Percentiles rank a stretch among this genome's conserved stretches.
These are phyloP conservation scores for Scotopteryx bipunctaria DNA, from an alignment of 2,888 invertebrate genomes.

Conservation along the genomic window DNA sequence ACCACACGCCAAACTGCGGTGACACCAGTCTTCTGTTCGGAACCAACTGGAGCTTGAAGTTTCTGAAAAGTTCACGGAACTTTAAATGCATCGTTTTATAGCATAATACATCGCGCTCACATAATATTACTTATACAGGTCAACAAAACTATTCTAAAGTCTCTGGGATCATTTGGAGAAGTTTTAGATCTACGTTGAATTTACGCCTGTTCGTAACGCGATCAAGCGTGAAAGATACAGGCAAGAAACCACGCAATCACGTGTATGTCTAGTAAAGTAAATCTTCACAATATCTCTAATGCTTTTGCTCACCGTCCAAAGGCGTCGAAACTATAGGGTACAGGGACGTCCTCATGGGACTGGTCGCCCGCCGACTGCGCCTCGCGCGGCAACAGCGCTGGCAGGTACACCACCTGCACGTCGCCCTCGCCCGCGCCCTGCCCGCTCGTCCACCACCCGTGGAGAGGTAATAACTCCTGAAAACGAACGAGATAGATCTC, in stretches of 20 bases:
- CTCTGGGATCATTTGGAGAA: too few relatives aligned
- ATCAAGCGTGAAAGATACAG: too few relatives aligned
- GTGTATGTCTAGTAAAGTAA: too few relatives aligned
- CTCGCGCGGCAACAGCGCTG: constrained; percentile 74
- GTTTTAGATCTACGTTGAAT: too few relatives aligned
- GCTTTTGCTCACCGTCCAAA: constrained; percentile 85
- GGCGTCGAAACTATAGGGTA: constrained; percentile 83
- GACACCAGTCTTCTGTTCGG: constrained; percentile 85
- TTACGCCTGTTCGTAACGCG: too few relatives aligned
- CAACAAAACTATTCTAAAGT: not conserved
- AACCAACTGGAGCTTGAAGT: constrained; percentile 84
- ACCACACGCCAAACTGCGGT: constrained; percentile 84
- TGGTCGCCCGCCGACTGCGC: constrained; percentile 64
- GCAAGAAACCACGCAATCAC: too few relatives aligned
- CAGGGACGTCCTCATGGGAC: constrained; percentile 64
- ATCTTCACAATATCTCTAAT: too few relatives aligned
- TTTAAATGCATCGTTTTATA: not conserved
- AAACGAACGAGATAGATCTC: constrained; percentile 14
- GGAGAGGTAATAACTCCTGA: constrained; percentile 59
- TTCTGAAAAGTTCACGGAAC: constrained; percentile 64
- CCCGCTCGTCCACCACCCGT: constrained; percentile 60
- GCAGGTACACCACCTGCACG: constrained; percentile 85
- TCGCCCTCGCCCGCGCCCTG: constrained; percentile 62
- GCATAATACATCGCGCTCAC: too few relatives aligned
- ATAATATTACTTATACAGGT: too few relatives aligned